Base-by-base conservation (phyloP, 2,113 vertebrate genomes). In the Morone chrysops region DNA sequence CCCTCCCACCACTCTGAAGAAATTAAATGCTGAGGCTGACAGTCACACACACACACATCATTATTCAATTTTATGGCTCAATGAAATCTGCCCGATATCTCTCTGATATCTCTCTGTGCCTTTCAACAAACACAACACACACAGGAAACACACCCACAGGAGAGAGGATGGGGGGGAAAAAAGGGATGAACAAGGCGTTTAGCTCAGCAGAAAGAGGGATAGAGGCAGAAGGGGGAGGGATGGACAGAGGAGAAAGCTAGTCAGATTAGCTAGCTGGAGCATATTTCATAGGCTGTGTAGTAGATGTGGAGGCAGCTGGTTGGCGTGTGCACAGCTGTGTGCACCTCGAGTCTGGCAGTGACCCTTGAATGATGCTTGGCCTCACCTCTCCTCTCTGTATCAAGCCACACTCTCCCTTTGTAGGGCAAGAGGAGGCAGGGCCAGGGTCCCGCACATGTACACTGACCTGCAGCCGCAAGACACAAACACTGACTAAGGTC, bases 151-250 rank as follows among this genome's bases (percentile, higher is more conserved):
- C 81, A 82, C 70, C 81, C 85, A 78, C 75, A 69, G 60, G 75
- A 78, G 53, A 73, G 68, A 83, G 48, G 14, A 31, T 13, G 7
- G 47, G 38, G 70, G 31, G 0, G 5, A 0, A 38, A 38, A 2
- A 77, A 77, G 56, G 74, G 70, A 90, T 91, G 87, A 94, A 94
- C 81, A 90, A 92, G 87, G 78, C 73, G 65, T 92, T 92, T 89
- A 83, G 87, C 79, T 87, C 66, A 83, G 84, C 83, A 88, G 87
- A 85, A 75, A 83, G 70, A 77, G 54, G 75, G 69, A 56, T 17
- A 38, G 70, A 86, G 70, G 56, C 11, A 80, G 77, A 70, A 41
- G 78, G 43, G 53, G 68, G 82, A 67, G 70, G 51, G 74, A 63
- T 81, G 82, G 77, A 87, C 74, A 57, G 60, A 84, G 71, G 70